Base-by-base conservation (phyloP, 2,888 invertebrate genomes). In the Ochlodes sylvanus region DNA sequence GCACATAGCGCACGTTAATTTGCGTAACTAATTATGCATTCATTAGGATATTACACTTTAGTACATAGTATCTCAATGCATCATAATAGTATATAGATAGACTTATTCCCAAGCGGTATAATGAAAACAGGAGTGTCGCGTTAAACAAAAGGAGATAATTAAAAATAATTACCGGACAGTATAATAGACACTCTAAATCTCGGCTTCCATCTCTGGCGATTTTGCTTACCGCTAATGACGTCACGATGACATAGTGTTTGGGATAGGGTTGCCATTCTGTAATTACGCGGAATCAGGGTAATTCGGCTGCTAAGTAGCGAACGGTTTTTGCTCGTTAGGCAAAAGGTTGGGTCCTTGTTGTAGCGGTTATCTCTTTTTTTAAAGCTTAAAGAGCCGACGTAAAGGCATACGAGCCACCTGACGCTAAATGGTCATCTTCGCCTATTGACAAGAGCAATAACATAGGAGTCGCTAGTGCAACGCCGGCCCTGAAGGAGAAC, bases 281-380 rank as follows among this genome's bases (percentile, higher is more conserved):
- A 91, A 92, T 92, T 90, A 92, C 87, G 85, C 86, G 80, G 82
- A 89, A 89, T 90, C 88, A 83, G 90, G 90, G 90, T 88, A 89
- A 89, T 90, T 88, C 84, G 80, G 79, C 78, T 78, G 83, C 79
- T 84, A 84, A 85, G 87, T 85, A 82, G 83, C 79, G 77, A 75
- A 72, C 78, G 85, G 84, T 90, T 90, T 90, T 90, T 90, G 90
- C 90, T 90, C 90, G 90, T 90, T 90, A 89, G 79, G 65, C 71
- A 9, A 63, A 63, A 57, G 68, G 71, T 74, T 54, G 44, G 61
- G 42, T 38, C 14, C 0, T 17, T 41, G 15, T 55, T 44, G n/a
- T 7, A 61, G 67, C 67, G 67, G 17, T 9, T 57, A 62, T 0
- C 12, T 38, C 0, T 15, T n/a, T 15, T 27, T 27, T n/a, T n/a